phyloP scores from a whole-genome alignment of 2,113 vertebrate species.

The Urocitellus parryii region DNA sequence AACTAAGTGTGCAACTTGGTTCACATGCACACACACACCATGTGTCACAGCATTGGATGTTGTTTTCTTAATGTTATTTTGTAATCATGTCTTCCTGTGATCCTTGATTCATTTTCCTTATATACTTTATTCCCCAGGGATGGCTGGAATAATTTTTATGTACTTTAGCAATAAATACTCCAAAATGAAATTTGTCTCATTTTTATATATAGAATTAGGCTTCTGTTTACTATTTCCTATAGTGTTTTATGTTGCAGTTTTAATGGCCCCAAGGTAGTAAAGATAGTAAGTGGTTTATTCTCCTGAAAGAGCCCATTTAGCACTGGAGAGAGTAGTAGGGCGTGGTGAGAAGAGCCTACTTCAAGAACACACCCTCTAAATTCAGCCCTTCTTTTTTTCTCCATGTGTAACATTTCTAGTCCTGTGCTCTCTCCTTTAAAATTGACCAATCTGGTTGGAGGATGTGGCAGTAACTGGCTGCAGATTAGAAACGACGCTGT shows the following conservation, averaged over 20 bases:
- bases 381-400: neutral
- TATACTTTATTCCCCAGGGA: neutral
- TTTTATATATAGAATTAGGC: neutral
- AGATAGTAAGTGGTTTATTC: neutral
- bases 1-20: no score
- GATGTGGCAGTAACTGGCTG: neutral
- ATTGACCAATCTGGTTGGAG: neutral
- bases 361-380: neutral
- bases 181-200: constrained; percentile 11
- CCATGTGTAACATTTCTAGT: neutral
- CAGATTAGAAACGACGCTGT: neutral
- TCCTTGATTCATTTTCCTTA: neutral
- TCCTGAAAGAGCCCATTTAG: neutral
- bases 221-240: neutral
- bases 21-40: no score
- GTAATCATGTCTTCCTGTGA: neutral
- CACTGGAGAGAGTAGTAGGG: neutral
- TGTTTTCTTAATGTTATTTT: neutral
- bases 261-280: neutral
- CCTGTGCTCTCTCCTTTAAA: neutral
- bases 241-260: neutral
- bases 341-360: neutral
- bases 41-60: neutral
- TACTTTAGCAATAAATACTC: constrained; percentile 21
- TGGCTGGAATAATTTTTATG: constrained; percentile 7